These are phyloP conservation scores for Hormiphora californensis DNA, from an alignment of 37 sponge, comb jelly and placozoan species.

Conservation along the genomic window DNA sequence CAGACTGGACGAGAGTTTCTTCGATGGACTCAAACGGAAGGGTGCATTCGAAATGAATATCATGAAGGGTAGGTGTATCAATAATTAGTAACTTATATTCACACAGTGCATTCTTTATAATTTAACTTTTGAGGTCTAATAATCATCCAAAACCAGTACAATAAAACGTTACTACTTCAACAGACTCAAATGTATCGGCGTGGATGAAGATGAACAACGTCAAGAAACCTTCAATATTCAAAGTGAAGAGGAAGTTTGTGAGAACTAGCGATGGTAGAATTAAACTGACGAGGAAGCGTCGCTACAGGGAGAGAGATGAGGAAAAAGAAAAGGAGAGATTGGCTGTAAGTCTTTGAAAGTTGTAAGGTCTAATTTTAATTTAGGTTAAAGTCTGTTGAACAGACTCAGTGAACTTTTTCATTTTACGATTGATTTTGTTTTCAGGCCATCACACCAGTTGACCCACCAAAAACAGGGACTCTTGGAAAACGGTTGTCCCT, in stretches of 20 bases:
- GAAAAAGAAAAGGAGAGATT: too few species aligned
- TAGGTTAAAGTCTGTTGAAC: too few species aligned
- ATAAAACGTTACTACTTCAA: too few species aligned
- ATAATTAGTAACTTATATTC: not conserved
- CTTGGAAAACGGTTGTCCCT: too few species aligned
- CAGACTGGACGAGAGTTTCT: not conserved
- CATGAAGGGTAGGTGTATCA: not conserved
- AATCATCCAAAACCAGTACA: too few species aligned
- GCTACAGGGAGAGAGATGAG: too few species aligned
- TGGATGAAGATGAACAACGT: conserved; percentile 10
- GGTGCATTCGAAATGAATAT: not conserved
- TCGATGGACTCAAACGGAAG: not conserved
- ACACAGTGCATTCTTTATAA: not conserved
- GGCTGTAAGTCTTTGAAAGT: too few species aligned
- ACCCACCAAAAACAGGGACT: too few species aligned
- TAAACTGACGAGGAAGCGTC: not conserved
- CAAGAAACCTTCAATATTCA: not conserved
- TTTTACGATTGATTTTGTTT: too few species aligned
- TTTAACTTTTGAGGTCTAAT: not conserved
- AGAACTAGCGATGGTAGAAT: not conserved
- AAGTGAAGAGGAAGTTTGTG: not conserved
- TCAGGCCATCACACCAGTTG: too few species aligned
- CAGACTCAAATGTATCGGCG: not conserved
- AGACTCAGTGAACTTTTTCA: too few species aligned
- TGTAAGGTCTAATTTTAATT: too few species aligned